phyloP scores from a whole-genome alignment of 2,797 vertebrate species.

The Erethizon dorsatum region DNA sequence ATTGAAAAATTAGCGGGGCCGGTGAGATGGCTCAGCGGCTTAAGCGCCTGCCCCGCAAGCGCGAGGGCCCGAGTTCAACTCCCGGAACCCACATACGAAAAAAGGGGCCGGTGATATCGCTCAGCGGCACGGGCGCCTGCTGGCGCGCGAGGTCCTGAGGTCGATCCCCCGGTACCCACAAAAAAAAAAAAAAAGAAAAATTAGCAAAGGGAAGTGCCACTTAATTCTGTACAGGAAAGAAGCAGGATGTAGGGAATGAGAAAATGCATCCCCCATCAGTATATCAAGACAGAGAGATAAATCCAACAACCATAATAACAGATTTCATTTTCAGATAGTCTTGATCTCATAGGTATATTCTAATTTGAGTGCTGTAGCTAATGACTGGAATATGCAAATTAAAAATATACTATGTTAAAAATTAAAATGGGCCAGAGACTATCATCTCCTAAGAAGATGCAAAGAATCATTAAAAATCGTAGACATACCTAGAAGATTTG shows the following conservation, averaged over 20 bases:
- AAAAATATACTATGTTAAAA: background rate
- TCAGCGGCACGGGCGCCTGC: too few species aligned
- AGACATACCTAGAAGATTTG: background rate
- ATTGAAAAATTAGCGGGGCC: slow-evolving; percentile 34
- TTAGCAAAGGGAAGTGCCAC: background rate
- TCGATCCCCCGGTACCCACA: too few species aligned
- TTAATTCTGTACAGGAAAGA: background rate
- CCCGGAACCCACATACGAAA: too few species aligned
- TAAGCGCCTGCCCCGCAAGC: too few species aligned
- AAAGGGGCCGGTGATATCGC: too few species aligned
- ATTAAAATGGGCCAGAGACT: background rate
- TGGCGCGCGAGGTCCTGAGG: too few species aligned
- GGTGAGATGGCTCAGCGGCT: too few species aligned
- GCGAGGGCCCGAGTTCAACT: too few species aligned
- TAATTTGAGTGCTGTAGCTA: slow-evolving; percentile 45
- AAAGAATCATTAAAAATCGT: slow-evolving; percentile 15
- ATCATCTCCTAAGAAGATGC: slow-evolving; percentile 20
- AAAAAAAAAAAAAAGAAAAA: slow-evolving; percentile 68
- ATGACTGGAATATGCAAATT: slow-evolving; percentile 31
- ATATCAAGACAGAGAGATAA: background rate
- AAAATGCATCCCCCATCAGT: slow-evolving; percentile 11
- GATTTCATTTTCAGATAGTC: background rate
- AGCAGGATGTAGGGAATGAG: background rate
- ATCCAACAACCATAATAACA: background rate
- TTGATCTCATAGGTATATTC: background rate